phyloP scores from a whole-genome alignment of 1,140 invertebrate species.

The Luehdorfia chinensis region DNA sequence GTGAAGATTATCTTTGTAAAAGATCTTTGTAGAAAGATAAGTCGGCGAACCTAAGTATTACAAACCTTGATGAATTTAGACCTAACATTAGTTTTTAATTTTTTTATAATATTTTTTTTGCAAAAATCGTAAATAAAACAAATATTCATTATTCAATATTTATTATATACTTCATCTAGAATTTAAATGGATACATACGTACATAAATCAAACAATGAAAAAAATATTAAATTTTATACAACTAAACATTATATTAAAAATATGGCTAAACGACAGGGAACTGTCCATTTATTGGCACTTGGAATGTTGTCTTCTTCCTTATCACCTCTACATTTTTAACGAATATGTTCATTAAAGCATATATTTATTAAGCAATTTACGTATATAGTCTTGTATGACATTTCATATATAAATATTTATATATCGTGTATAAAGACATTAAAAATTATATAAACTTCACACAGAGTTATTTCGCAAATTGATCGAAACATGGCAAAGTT shows the following conservation, averaged over 20 bases:
- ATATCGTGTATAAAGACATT: slow-evolving; percentile 45
- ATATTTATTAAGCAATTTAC: slow-evolving; percentile 36
- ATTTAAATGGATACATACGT: slow-evolving; percentile 63
- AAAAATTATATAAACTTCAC: slow-evolving; percentile 39
- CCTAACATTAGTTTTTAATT: no score
- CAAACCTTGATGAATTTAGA: no score
- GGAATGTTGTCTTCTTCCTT: slow-evolving; percentile 45
- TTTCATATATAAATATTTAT: slow-evolving; percentile 54
- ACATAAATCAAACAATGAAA: slow-evolving; percentile 49
- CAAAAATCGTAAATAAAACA: slow-evolving; percentile 6
- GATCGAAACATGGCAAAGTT: slow-evolving; percentile 21
- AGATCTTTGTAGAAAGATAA: no score
- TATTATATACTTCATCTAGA: slow-evolving; percentile 67
- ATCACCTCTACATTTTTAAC: slow-evolving; percentile 28
- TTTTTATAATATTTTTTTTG: no score
- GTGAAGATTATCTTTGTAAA: no score
- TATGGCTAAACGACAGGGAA: slow-evolving; percentile 63
- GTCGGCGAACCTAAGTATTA: no score
- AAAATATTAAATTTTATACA: slow-evolving; percentile 61
- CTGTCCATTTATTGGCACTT: slow-evolving; percentile 69
- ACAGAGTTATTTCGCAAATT: slow-evolving; percentile 34
- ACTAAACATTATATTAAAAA: slow-evolving; percentile 57
- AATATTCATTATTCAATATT: slow-evolving; percentile 44
- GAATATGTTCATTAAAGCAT: slow-evolving; percentile 48
- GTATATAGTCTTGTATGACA: slow-evolving; percentile 47